phyloP scores from a whole-genome alignment of 2,797 vertebrate genomes.

The Glossophaga mutica region DNA sequence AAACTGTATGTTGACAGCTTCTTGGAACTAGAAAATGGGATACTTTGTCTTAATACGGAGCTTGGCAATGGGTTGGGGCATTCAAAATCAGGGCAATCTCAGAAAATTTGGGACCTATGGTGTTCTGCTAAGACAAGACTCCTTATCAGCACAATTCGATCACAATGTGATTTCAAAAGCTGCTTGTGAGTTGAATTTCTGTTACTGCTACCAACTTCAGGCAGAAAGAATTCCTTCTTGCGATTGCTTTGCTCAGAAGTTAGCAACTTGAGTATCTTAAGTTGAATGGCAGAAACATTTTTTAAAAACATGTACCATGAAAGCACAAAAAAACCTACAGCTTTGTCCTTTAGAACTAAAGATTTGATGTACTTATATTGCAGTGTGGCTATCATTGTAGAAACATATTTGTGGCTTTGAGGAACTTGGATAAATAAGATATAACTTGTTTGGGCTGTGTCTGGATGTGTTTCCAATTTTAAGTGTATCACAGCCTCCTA shows the following conservation, averaged over 20 bases:
- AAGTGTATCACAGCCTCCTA: neutral
- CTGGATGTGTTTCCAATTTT: conserved; percentile 16
- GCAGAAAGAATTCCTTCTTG: conserved; percentile 14
- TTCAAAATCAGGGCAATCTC: neutral
- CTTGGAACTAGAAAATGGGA: neutral
- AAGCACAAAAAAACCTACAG: neutral
- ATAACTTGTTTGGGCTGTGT: neutral
- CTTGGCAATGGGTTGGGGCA: neutral
- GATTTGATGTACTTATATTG: neutral
- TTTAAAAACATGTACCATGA: neutral
- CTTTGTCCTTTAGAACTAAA: neutral
- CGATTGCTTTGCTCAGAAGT: neutral
- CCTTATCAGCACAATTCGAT: neutral
- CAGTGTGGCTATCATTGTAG: neutral
- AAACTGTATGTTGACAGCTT: neutral
- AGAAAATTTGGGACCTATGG: neutral
- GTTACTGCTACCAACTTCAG: neutral
- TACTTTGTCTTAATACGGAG: neutral
- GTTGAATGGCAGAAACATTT: conserved; percentile 5
- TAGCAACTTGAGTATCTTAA: neutral
- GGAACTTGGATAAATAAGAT: neutral
- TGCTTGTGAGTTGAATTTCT: neutral
- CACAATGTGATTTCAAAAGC: conserved; percentile 21
- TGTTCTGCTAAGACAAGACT: conserved; percentile 19
- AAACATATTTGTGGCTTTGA: neutral